Evolutionary conservation across 2,113 vertebrate species (phyloP), one percentile per base, ranked within the genome.

Genomic region (Octodon degus): DNA sequence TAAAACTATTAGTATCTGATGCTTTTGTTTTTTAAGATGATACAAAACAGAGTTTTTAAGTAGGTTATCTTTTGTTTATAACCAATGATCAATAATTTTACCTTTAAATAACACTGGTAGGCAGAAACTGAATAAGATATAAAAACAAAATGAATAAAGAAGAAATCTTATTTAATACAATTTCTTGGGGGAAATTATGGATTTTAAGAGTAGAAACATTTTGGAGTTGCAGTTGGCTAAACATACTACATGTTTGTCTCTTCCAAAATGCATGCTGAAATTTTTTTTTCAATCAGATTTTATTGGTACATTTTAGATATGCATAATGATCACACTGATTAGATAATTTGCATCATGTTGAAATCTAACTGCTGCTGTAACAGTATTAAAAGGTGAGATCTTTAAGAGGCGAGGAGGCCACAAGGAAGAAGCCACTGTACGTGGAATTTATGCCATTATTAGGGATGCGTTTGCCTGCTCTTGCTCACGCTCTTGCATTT

Each of bases 121-220:
- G 47, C 82, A n/a, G 84, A 83, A 90, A 96, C 7, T 70, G 9
- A 79, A 40, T 4, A 83, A 5, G 37, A 90, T 37, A 70, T 53
- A 37, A 81, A 89, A 81, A 80, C 47, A 37, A 82, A 93, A 84
- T 50, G 9, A 87, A 2, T 47, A 81, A 67, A 91, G 43, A 55
- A 30, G 16, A 88, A 76, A 80, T 90, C 70, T 80, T 90, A 86
- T 25, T 43, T 90, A 95, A 86, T 40, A 83, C 7, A 80, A 37
- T 90, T 89, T 91, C 50, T 82, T 90, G 53, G 37, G 53, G 27
- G 40, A 74, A 94, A 37, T 24, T 86, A 77, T 19, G 2, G 40
- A 87, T 94, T 92, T 83, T 82, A 86, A 92, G 37, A 89, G n/a
- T 17, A n/a, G 83, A 95, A 86, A 90, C 2, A 34, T 93, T 77